Evolutionary conservation across 2,888 invertebrate genomes (phyloP), one percentile per base, ranked within the genome.

Genomic region (Oscheius sp.): DNA sequence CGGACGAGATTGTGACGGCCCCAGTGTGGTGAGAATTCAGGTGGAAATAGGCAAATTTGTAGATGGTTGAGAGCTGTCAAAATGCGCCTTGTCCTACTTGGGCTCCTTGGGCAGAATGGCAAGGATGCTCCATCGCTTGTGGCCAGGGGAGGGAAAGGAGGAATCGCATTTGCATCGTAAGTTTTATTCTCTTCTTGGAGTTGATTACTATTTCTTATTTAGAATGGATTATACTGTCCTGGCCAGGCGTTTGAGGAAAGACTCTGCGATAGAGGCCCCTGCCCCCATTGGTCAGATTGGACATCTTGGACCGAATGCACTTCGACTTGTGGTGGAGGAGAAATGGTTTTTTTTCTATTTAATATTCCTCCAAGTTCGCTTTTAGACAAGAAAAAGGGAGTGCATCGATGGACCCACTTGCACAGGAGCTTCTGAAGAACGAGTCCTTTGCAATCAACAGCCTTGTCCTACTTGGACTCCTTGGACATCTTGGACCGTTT

Each of bases 401-500:
- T 80, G 80, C 52, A 55, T 78, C 15, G 61, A 61, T 27, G 77
- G 77, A 12, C 53, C 63, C 12, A 55, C 68, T 3, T 80, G 80
- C 50, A 72, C 74, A 50, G 78, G 75, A 3, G 74, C 69, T 0
- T 71, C 75, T 15, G 80, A 80, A 52, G 78, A 80, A 15, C 70
- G 72, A 31, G 48, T 77, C 0, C 68, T 75, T 8, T 80, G 80
- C 55, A 80, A 80, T 33, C 76, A 73, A 29, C 78, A 80, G 33
- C 71, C 71, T 0, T 80, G 80, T 31, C 80, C 80, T 0, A 70
- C 73, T 15, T 80, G 78, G 79, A 69, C 73, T 6, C 70, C 71
- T 42, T 80, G 80, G 80, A 80, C 80, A 5, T 50, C 70, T 0
- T 80, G 80, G 80, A 70, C 79, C 0, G 70, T 76, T 20, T 80